Evolutionary conservation across 1,140 invertebrate species (phyloP), one percentile per base, ranked within the genome.

Genomic region (Drosophila fuyamai): DNA sequence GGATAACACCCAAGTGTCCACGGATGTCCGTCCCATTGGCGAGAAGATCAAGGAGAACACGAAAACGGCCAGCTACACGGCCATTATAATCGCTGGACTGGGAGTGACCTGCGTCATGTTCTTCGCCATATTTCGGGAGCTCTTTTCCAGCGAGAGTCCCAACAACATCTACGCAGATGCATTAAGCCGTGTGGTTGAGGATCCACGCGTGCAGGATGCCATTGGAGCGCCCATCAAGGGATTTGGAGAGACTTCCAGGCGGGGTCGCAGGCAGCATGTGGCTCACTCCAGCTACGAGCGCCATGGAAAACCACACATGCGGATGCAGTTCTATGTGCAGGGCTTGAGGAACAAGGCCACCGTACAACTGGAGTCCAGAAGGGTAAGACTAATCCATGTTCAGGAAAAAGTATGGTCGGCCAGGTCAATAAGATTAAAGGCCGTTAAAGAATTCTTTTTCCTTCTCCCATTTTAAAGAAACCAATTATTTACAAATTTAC

Each of bases 311-410:
- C 95, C 96, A 76, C 95, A 96, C 83, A 95, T 98, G 93, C 94
- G 96, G 79, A 97, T 98, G 95, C 95, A 96, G 90, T 98, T 98
- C 93, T 97, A 98, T 90, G 94, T 98, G 40, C 95, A 98, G 93
- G 97, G 98, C 23, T 93, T 94, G 35, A 94, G 95, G 60, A 95
- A 95, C 75, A 95, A 95, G 79, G 98, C 94, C 8, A 97, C 96
- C 56, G 97, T 96, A 7, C 94, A 97, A 88, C 94, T 98, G 73
- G 97, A 98, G 94, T 95, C 97, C 91, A 94, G 95, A 92, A 95
- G 97, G 94, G 97, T 98, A 93, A 32, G 1, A 32, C 7, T 32
- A 1, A 32, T 32, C 6, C 29, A 32, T 7, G 6, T 32, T 8
- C 29, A 7, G 29, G 8, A 8, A 32, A 32, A 8, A 8, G 29